Evolutionary conservation across 2,888 invertebrate genomes (phyloP).

Genomic region (Allygus modestus): DNA sequence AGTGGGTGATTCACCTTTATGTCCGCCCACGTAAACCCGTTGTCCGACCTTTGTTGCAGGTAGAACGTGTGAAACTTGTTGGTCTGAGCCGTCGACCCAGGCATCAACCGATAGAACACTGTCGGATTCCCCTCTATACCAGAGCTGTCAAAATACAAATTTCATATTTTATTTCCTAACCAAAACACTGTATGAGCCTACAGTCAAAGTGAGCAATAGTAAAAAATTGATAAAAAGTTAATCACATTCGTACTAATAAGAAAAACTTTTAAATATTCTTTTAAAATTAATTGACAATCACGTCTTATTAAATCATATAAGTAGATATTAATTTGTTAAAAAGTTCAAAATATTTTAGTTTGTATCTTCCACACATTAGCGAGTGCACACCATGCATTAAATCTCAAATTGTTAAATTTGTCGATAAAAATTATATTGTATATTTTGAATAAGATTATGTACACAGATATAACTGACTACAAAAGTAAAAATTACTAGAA

Average conservation of each 20-base stretch:
- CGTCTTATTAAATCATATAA: no score
- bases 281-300: no score
- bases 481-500: conserved; percentile 54
- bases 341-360: no score
- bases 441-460: background rate
- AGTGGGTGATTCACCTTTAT: conserved; percentile 97
- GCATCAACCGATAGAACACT: conserved; percentile 97
- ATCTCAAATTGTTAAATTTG: background rate
- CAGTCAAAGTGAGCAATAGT: no score
- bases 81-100: conserved; percentile 96
- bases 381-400: background rate
- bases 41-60: conserved; percentile 94
- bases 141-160: conserved; percentile 80
- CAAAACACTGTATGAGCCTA: background rate
- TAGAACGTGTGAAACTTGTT: conserved; percentile 98
- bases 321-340: no score
- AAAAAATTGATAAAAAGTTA: no score
- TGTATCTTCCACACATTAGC: background rate
- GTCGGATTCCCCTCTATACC: conserved; percentile 98
- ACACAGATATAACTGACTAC: conserved; percentile 35
- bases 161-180: background rate
- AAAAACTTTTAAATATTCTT: no score
- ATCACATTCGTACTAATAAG: no score
- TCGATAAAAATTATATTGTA: background rate
- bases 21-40: conserved; percentile 96